Base-by-base conservation (phyloP, 2,797 vertebrate species). In the Cyclura pinguis region DNA sequence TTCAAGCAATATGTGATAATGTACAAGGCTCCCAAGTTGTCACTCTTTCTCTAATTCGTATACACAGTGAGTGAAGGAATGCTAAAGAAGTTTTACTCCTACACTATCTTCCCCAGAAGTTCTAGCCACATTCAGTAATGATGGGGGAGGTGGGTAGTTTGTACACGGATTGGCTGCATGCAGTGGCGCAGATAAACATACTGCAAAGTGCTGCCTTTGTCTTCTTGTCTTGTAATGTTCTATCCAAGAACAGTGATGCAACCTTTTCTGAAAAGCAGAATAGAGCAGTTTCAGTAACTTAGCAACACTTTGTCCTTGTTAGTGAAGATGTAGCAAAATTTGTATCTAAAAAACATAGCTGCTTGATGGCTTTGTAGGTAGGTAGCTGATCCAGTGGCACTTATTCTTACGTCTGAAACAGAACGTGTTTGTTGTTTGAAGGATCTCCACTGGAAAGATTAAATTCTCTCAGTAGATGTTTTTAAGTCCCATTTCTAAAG, bases 301-400 rank as follows among this genome's bases (percentile, higher is more conserved):
- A 80, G 86, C 59, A 85, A 81, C 27, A 24, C 10, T 84, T 38
- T 52, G 9, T 72, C 55, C 82, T 72, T 80, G 59, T 50, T 80
- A 85, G 18, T 72, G 76, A 85, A 73, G 42, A 47, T 73, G 32
- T 86, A 80, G 64, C 77, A 73, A 74, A 74, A 86, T 62, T 35
- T 20, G 13, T 80, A 29, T 62, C 55, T 22, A 62, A 62, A 52
- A 27, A 78, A 24, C 32, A 81, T 50, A 81, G 32, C 1, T 62
- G 9, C 8, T 29, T 74, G 50, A 78, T 81, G 62, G 13, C 55
- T 86, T 81, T 84, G 2, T 64, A 89, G 29, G 57, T 50, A 74
- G 32, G 9, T n/a, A 64, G 35, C 38, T 77, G 35, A 73, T 76
- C 42, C 69, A 83, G 38, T 47, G 18, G 38, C 6, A 10, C n/a